Evolutionary conservation across 1,140 invertebrate species (phyloP), one percentile per base, ranked within the genome.

Genomic region (Cotesia vestalis): DNA sequence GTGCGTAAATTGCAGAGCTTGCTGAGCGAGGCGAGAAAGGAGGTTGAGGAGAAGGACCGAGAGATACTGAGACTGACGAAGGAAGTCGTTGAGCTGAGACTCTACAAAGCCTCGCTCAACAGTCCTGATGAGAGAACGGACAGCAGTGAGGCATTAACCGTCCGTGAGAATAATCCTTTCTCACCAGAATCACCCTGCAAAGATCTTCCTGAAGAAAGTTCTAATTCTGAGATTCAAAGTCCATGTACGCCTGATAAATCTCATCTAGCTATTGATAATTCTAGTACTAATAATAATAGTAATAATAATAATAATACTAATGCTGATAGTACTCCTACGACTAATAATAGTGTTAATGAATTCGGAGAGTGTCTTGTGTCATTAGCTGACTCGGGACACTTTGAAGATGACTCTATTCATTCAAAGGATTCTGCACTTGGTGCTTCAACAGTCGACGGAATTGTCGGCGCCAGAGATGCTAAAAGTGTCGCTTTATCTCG

Each of bases 311-410:
- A 46, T 46, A 46, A 46, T 46, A 9, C 2, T 40, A 40, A 46
- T 46, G 40, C 40, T 46, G 27, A 27, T 27, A 27, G 27, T 27
- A 27, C 27, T 2, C 27, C 27, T 27, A 27, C 27, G 27, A 1
- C 1, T 27, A 27, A 27, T 67, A 74, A 35, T 64, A 6, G 63
- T 69, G 6, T 6, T 64, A 70, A 1, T 66, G 64, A 67, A 17
- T 17, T 17, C 46, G 8, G 62, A 55, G 80, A 83, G 57, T 52
- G 80, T 9, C 73, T 80, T 0, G 73, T 80, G 52, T 95, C 94
- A 3, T 91, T 94, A 77, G 91, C 93, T 14, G 94, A 95, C 85
- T 95, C 94, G 3, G 94, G 94, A 6, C 93, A 95, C 85, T 95
- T 93, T 85, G 94, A 95, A 83, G 94, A 95, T 84, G 92, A 91